These are phyloP conservation scores for Magallana gigas DNA, from an alignment of 1,140 invertebrate species.

Conservation along the genomic window DNA sequence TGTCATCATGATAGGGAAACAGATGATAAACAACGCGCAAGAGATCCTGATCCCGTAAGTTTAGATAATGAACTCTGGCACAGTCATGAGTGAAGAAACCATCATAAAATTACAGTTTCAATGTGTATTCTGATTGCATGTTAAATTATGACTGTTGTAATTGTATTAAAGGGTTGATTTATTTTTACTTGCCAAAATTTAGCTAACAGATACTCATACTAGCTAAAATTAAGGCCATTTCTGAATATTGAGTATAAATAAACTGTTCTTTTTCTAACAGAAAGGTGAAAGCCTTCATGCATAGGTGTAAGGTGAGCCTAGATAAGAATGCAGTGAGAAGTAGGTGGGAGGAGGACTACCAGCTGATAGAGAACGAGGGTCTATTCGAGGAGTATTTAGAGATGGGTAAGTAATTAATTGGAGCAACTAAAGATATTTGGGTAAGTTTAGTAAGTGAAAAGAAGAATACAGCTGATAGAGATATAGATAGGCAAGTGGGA, in stretches of 20 bases:
- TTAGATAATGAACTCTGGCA: not conserved
- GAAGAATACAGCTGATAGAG: no score
- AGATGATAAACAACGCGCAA: constrained; percentile 88
- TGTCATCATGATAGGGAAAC: constrained; percentile 93
- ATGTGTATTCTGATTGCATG: no score
- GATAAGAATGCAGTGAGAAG: constrained; percentile 74
- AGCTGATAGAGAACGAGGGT: constrained; percentile 93
- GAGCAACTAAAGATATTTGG: no score
- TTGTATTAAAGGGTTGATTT: no score
- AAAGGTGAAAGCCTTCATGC: constrained; percentile 83
- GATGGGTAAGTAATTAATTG: constrained; percentile 86
- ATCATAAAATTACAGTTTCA: not conserved
- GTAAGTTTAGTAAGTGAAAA: constrained; percentile 86
- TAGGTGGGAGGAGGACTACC: constrained; percentile 95
- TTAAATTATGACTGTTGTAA: no score
- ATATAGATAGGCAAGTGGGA: constrained; percentile 75
- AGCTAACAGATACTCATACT: no score
- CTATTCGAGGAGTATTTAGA: constrained; percentile 98
- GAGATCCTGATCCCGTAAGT: constrained; percentile 85
- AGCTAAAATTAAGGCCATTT: no score
- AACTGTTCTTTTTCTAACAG: constrained; percentile 59
- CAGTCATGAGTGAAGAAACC: no score
- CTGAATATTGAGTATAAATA: not conserved
- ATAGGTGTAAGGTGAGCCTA: constrained; percentile 79
- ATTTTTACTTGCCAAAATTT: no score